Evolutionary conservation across 2,797 vertebrate genomes (phyloP).

Genomic region (Cuniculus paca): DNA sequence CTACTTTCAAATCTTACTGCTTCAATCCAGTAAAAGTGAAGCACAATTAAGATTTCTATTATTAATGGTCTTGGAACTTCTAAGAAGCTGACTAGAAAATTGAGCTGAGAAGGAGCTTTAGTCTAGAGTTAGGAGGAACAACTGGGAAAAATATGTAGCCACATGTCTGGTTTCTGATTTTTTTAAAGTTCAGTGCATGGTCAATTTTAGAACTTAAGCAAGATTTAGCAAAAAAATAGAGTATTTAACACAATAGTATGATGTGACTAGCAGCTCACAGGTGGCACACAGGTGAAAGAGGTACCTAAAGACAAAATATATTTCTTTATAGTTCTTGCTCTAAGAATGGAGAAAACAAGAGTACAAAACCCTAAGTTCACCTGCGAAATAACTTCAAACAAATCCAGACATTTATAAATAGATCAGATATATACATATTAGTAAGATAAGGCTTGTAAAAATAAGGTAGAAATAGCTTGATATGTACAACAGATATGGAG

Average conservation of each 20-base stretch:
- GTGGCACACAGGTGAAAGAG: background rate
- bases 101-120: background rate
- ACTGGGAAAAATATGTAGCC: background rate
- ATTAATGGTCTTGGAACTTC: background rate
- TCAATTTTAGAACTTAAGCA: constrained; percentile 8
- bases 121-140: background rate
- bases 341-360: background rate
- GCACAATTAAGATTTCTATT: background rate
- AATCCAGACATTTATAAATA: background rate
- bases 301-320: background rate
- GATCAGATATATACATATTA: background rate
- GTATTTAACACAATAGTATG: background rate
- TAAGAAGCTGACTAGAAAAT: background rate
- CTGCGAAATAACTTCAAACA: background rate
- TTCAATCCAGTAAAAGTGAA: background rate
- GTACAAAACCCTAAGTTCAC: background rate
- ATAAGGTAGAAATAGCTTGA: background rate
- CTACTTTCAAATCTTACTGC: background rate
- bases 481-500: background rate
- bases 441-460: background rate
- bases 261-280: background rate
- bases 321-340: background rate
- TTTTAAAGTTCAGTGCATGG: background rate
- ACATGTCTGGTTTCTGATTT: background rate
- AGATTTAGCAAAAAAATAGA: background rate